Percentiles rank a stretch among this genome's conserved stretches.
phyloP scores from a whole-genome alignment of 1,140 invertebrate species.

The Ditylenchus dipsaci region DNA sequence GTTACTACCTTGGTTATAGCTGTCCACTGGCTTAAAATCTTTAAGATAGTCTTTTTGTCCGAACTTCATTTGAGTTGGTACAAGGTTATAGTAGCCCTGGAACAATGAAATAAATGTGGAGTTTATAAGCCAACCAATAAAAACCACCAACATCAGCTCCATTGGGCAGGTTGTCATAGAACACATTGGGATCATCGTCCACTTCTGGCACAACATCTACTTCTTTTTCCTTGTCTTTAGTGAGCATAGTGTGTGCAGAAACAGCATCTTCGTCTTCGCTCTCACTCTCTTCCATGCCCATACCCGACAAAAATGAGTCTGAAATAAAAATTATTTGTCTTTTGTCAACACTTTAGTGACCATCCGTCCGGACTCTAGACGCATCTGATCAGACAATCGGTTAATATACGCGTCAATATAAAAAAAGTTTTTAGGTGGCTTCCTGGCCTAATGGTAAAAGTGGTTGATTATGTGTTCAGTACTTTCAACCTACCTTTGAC shows the following conservation, averaged over 20 bases:
- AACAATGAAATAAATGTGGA: background rate
- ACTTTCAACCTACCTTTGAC: background rate
- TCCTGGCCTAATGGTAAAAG: too few relatives aligned
- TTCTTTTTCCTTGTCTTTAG: slow-evolving; percentile 1
- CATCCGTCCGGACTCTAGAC: too few relatives aligned
- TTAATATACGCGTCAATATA: too few relatives aligned
- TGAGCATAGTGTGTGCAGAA: background rate
- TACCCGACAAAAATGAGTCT: slow-evolving; percentile 3
- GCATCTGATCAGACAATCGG: too few relatives aligned
- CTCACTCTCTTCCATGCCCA: slow-evolving; percentile 11
- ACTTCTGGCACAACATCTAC: background rate
- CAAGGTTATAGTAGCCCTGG: slow-evolving; percentile 4
- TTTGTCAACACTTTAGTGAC: background rate
- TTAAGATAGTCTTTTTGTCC: background rate
- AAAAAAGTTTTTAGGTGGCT: too few relatives aligned
- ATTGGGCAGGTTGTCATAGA: slow-evolving; percentile 9
- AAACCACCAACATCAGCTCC: background rate
- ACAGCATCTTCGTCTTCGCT: background rate
- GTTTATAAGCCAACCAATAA: background rate
- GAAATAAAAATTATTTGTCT: background rate
- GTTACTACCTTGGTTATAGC: slow-evolving; percentile 22
- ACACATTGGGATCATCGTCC: slow-evolving; percentile 2
- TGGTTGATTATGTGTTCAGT: too few relatives aligned
- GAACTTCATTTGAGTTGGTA: slow-evolving; percentile 17
- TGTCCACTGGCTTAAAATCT: slow-evolving; percentile 15